phyloP scores from a whole-genome alignment of 2,888 invertebrate species.

The Oligia fasciuncula region DNA sequence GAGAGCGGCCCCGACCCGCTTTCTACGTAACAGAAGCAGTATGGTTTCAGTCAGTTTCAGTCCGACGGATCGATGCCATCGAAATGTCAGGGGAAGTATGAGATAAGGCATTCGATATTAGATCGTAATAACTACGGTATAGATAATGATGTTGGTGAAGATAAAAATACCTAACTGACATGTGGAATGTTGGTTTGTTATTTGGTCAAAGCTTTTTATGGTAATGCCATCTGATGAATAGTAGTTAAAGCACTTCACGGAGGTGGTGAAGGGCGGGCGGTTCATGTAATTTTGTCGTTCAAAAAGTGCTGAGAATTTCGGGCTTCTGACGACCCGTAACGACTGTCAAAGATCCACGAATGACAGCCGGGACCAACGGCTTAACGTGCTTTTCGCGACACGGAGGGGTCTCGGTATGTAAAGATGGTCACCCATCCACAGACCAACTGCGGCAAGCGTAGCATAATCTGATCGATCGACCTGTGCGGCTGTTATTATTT shows the following conservation, averaged over 20 bases:
- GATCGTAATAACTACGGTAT: slow-evolving; percentile 48
- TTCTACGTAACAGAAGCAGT: background rate
- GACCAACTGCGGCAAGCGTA: too few relatives aligned
- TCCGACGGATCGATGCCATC: slow-evolving; percentile 46
- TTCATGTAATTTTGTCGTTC: background rate
- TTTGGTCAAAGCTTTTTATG: background rate
- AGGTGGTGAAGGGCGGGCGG: background rate
- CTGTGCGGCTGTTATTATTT: too few relatives aligned
- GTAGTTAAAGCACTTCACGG: background rate
- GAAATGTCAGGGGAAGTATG: slow-evolving; percentile 41
- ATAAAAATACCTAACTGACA: slow-evolving; percentile 24
- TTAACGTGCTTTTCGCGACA: too few relatives aligned
- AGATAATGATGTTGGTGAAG: slow-evolving; percentile 36
- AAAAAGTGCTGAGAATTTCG: background rate
- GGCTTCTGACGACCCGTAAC: too few relatives aligned
- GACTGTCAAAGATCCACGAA: too few relatives aligned
- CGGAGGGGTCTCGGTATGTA: too few relatives aligned
- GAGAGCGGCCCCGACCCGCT: slow-evolving; percentile 26
- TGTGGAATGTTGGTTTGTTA: background rate
- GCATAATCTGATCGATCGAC: too few relatives aligned
- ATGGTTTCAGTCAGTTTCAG: slow-evolving; percentile 27
- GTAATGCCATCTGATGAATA: background rate
- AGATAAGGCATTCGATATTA: slow-evolving; percentile 56
- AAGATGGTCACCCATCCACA: too few relatives aligned
- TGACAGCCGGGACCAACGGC: too few relatives aligned